Evolutionary conservation across 2,113 vertebrate species (phyloP).

Genomic region (Progne subis): DNA sequence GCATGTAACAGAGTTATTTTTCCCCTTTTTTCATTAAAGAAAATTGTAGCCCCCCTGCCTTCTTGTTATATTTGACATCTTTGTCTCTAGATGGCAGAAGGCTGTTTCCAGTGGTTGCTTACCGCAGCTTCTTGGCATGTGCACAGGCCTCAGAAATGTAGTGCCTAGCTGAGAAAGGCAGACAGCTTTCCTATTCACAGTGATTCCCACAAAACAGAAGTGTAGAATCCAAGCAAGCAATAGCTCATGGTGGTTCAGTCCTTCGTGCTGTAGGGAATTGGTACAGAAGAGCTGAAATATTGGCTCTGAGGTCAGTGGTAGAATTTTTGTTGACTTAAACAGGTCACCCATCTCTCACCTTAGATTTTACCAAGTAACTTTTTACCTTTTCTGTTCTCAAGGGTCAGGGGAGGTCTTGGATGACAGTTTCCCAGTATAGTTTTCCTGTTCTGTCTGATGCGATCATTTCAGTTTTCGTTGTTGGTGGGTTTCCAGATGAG

Average conservation of each 20-base stretch:
- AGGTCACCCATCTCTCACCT: neutral
- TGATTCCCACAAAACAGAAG: neutral
- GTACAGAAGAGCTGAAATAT: neutral
- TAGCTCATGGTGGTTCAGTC: neutral
- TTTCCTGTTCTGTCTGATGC: neutral
- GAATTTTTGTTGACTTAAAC: neutral
- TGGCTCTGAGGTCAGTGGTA: neutral
- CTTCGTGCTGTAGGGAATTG: neutral
- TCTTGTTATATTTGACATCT: slow-evolving; percentile 16
- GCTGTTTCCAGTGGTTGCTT: slow-evolving; percentile 22
- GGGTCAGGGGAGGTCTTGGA: neutral
- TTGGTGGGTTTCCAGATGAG: neutral
- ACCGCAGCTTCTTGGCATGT: slow-evolving; percentile 13
- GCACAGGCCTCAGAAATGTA: neutral
- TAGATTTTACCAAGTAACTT: neutral
- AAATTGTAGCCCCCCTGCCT: neutral
- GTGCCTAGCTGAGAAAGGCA: slow-evolving; percentile 26
- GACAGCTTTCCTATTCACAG: neutral
- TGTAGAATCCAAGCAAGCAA: neutral
- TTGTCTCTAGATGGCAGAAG: slow-evolving; percentile 51
- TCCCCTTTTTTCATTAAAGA: neutral
- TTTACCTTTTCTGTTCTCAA: neutral
- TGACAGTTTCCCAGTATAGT: neutral
- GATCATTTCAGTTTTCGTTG: neutral
- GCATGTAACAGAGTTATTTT: neutral